Conservation (phyloP, 1,140 invertebrate genomes). For the Drosophila melanogaster region DNA sequence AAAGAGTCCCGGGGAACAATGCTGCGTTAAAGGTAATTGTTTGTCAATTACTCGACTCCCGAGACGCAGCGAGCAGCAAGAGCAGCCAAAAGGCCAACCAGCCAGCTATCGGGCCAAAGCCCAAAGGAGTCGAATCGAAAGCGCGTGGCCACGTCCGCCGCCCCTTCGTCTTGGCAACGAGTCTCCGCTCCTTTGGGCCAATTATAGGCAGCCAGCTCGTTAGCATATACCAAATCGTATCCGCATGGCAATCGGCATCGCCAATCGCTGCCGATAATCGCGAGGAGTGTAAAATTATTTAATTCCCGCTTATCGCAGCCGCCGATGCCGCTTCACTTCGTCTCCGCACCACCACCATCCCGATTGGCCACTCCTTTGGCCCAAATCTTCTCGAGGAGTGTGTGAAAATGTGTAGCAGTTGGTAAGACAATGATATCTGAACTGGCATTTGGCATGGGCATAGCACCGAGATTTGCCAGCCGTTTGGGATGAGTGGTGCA, state of each 20-base stretch:
- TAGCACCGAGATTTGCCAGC: conserved; percentile 43
- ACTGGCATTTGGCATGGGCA: conserved; percentile 48
- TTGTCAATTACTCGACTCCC: conserved; percentile 83
- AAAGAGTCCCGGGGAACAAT: conserved; percentile 72
- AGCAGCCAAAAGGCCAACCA: neutral
- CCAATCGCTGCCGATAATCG: conserved; percentile 79
- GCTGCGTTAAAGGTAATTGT: conserved; percentile 83
- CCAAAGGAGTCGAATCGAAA: conserved; percentile 21
- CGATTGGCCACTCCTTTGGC: neutral
- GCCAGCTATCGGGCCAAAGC: conserved; percentile 1
- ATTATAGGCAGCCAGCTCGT: conserved; percentile 78
- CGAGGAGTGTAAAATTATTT: conserved; percentile 82
- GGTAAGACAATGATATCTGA: conserved; percentile 74
- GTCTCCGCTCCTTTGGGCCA: conserved; percentile 52
- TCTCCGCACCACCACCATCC: neutral
- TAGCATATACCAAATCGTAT: conserved; percentile 80
- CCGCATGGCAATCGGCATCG: conserved; percentile 70
- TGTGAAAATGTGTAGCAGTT: conserved; percentile 74
- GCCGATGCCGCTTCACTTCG: conserved; percentile 18
- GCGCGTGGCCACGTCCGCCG: conserved; percentile 57
- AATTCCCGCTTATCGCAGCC: conserved; percentile 78
- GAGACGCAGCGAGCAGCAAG: conserved; percentile 37
- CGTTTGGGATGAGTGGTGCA: conserved; percentile 9
- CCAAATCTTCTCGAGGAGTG: conserved; percentile 41
- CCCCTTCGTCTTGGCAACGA: conserved; percentile 8